These are phyloP conservation scores for Latrodectus geometricus DNA, from an alignment of 1,140 invertebrate species.

Conservation along the genomic window DNA sequence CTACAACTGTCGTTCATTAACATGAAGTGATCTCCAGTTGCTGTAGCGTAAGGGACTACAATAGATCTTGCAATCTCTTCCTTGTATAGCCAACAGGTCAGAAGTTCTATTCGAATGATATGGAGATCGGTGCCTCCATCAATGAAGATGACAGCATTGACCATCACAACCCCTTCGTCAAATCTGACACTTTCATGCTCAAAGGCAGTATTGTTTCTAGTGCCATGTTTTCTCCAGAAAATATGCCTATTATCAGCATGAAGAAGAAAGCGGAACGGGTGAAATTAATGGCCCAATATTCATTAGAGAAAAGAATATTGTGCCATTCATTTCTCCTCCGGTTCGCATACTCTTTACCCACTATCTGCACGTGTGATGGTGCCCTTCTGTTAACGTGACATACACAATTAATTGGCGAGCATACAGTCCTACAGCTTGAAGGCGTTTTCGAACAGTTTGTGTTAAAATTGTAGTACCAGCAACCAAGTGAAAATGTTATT, in stretches of 20 bases:
- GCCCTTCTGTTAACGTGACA: background rate
- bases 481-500: background rate
- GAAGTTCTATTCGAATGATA: background rate
- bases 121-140: background rate
- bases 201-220: conserved; percentile 1
- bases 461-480: background rate
- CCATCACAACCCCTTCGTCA: background rate
- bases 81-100: background rate
- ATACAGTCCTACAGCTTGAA: background rate
- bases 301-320: background rate
- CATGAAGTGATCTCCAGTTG: conserved; percentile 3
- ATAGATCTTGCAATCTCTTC: background rate
- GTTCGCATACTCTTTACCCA: background rate
- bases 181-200: background rate
- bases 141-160: background rate
- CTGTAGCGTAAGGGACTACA: background rate
- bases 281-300: too few relatives aligned
- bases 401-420: background rate
- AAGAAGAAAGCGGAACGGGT: background rate
- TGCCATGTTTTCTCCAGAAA: background rate
- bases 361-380: background rate
- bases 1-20: conserved; percentile 4
- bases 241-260: conserved; percentile 1
- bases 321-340: background rate
- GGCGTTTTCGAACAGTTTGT: background rate